Percentiles rank a stretch among this genome's conserved stretches.
phyloP scores from a whole-genome alignment of 2,888 invertebrate genomes.

The Agrenia bidenticulata region DNA sequence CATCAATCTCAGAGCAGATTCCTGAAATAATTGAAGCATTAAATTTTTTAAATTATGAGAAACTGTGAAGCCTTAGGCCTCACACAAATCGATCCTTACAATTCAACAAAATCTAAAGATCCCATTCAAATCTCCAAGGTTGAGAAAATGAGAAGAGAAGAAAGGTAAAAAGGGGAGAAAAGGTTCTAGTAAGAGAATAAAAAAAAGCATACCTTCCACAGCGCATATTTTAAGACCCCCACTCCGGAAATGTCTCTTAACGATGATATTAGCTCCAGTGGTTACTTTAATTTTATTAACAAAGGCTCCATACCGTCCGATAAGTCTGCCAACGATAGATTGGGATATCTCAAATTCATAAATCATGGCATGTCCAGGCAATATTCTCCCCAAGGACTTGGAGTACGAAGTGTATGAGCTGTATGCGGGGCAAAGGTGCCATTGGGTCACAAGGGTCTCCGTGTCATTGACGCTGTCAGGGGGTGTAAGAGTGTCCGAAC shows the following conservation, averaged over 20 bases:
- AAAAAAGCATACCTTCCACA: slow-evolving; percentile 67
- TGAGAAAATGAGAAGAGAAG: no score
- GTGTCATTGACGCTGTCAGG: slow-evolving; percentile 41
- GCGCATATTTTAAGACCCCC: slow-evolving; percentile 78
- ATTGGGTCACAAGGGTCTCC: slow-evolving; percentile 62
- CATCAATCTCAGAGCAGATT: slow-evolving; percentile 73
- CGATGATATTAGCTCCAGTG: slow-evolving; percentile 74
- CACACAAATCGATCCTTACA: background rate
- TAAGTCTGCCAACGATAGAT: slow-evolving; percentile 77
- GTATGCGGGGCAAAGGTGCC: slow-evolving; percentile 35
- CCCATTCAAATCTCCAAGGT: background rate
- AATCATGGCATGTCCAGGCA: slow-evolving; percentile 53
- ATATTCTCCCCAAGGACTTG: slow-evolving; percentile 39
- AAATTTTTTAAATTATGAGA: slow-evolving; percentile 1
- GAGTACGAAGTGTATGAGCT: slow-evolving; percentile 40
- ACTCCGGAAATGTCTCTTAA: slow-evolving; percentile 75
- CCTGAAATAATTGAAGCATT: slow-evolving; percentile 59
- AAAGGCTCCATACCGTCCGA: slow-evolving; percentile 78
- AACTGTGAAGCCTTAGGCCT: no score
- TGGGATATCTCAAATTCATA: slow-evolving; percentile 77
- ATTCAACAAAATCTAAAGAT: background rate
- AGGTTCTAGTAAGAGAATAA: background rate
- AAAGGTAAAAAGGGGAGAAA: no score
- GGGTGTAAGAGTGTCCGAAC: slow-evolving; percentile 71
- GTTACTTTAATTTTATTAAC: slow-evolving; percentile 77